Evolutionary conservation across 2,797 vertebrate species (phyloP).

Genomic region (Muscicapa comitata): DNA sequence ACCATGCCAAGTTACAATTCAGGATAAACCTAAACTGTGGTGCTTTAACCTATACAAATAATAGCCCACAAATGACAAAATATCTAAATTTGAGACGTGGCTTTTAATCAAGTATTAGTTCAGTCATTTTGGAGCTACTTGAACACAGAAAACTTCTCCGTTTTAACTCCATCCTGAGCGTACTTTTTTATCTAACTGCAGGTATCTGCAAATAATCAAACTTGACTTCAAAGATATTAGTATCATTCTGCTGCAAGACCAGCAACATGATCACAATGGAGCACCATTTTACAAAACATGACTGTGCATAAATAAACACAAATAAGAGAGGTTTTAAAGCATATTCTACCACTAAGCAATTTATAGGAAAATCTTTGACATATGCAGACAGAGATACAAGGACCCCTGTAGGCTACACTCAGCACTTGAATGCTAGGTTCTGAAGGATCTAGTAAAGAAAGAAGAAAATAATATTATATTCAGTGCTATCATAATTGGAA

Average conservation of each 20-base stretch:
- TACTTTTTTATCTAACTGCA: background rate
- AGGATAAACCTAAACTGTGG: background rate
- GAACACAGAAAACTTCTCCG: background rate
- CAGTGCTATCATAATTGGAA: background rate
- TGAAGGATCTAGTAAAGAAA: background rate
- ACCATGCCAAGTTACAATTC: background rate
- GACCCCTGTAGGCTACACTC: background rate
- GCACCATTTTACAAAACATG: background rate
- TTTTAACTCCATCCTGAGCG: background rate
- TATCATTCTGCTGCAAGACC: background rate
- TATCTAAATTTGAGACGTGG: background rate
- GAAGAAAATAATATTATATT: background rate
- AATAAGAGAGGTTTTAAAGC: background rate
- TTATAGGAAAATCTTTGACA: background rate
- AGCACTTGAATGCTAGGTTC: background rate
- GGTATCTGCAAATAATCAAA: background rate
- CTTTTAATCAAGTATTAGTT: background rate
- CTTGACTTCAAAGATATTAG: background rate
- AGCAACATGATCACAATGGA: background rate
- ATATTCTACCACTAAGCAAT: background rate
- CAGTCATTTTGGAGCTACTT: background rate
- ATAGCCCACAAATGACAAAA: background rate
- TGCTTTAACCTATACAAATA: background rate
- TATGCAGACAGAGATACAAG: background rate
- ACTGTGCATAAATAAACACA: background rate